Conservation (phyloP, 2,888 invertebrate genomes). For the Periphyllus acericola region DNA sequence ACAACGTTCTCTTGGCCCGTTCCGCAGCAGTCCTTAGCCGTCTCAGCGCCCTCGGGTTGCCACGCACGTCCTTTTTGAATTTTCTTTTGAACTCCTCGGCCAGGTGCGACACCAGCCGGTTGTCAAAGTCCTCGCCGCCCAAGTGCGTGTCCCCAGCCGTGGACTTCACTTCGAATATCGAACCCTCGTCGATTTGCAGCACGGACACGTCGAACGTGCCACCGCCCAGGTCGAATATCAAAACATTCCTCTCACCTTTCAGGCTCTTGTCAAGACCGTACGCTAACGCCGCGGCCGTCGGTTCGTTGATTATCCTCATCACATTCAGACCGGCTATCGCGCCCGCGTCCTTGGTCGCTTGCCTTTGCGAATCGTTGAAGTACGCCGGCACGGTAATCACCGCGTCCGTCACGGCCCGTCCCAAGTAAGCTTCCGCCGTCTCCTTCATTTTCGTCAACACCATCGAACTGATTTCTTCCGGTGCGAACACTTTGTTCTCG, state of each 20-base stretch:
- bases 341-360: constrained; percentile 23
- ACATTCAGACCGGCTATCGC: constrained; percentile 48
- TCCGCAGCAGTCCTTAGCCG: constrained; percentile 71
- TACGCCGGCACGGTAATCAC: constrained; percentile 37
- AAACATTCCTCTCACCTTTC: constrained; percentile 65
- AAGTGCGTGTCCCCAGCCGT: constrained; percentile 74
- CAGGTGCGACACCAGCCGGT: no score
- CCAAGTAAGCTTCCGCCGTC: neutral
- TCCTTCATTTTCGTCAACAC: constrained; percentile 4
- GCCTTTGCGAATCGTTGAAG: neutral
- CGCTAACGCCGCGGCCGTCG: constrained; percentile 45
- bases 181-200: constrained; percentile 75
- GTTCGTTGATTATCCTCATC: constrained; percentile 47
- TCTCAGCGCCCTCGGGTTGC: constrained; percentile 64
- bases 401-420: constrained; percentile 13
- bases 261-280: constrained; percentile 25
- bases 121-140: constrained; percentile 74
- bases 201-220: no score
- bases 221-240: no score
- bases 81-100: no score
- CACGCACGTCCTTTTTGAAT: constrained; percentile 67
- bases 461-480: constrained; percentile 71
- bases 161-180: constrained; percentile 29
- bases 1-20: constrained; percentile 70
- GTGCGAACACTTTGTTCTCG: constrained; percentile 74